A percentile compares a stretch with the other conserved stretches of the same genome.
phyloP scores from a whole-genome alignment of 2,888 invertebrate species.

The Drosophila gaucha region DNA sequence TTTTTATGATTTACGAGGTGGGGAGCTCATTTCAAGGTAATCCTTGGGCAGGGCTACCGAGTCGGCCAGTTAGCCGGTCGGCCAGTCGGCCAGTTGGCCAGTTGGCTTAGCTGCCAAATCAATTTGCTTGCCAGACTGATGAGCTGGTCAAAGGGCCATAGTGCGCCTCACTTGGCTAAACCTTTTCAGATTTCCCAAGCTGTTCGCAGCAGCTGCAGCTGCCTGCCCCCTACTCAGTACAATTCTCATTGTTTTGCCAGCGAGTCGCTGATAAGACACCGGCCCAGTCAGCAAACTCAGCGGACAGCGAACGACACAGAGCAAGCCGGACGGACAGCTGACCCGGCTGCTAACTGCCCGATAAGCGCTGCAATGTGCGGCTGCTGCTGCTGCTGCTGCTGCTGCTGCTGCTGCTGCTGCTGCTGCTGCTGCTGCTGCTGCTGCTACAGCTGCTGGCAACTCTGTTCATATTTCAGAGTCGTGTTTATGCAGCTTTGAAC shows the following conservation, averaged over 20 bases:
- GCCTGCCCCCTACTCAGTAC: background rate
- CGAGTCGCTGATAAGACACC: slow-evolving; percentile 42
- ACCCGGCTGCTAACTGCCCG: slow-evolving; percentile 58
- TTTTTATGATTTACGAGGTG: slow-evolving; percentile 68
- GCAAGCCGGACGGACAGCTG: slow-evolving; percentile 26
- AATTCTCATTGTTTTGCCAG: slow-evolving; percentile 39
- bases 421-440: slow-evolving; percentile 6
- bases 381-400: background rate
- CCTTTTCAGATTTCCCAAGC: slow-evolving; percentile 34
- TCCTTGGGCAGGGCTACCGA: slow-evolving; percentile 25
- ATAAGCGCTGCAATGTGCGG: slow-evolving; percentile 42
- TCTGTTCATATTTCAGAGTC: slow-evolving; percentile 56
- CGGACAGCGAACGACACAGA: slow-evolving; percentile 10
- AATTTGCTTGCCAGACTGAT: slow-evolving; percentile 56
- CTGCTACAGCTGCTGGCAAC: background rate
- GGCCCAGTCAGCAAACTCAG: slow-evolving; percentile 40
- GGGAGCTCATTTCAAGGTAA: slow-evolving; percentile 44
- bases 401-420: background rate
- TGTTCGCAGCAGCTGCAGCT: slow-evolving; percentile 15
- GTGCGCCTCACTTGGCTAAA: slow-evolving; percentile 21
- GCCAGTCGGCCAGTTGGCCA: slow-evolving; percentile 5
- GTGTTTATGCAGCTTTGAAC: slow-evolving; percentile 71
- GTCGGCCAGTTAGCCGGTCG: background rate
- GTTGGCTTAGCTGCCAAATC: slow-evolving; percentile 53
- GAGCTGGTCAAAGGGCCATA: slow-evolving; percentile 19